A percentile compares a stretch with the other conserved stretches of the same genome.
Evolutionary conservation across 30 jellyfish, hydroid and myxozoan species (phyloP).

Genomic region (Cassiopea andromeda): DNA sequence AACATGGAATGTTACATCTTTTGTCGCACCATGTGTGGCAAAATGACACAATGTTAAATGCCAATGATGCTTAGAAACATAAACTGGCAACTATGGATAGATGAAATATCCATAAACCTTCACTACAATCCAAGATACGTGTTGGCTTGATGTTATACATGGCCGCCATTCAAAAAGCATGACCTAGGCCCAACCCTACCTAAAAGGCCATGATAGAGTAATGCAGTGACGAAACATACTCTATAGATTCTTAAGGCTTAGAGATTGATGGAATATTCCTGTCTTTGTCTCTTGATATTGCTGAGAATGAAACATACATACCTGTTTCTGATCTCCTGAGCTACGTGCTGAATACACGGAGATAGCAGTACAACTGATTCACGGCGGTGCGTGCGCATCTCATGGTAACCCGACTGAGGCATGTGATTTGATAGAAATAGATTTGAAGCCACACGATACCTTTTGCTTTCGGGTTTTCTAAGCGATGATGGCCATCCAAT

Average conservation of each 20-base stretch:
- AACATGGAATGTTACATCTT: slow-evolving; percentile 24
- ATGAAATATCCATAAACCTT: background rate
- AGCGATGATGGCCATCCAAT: no score
- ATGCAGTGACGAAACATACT: background rate
- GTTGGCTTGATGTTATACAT: slow-evolving; percentile 38
- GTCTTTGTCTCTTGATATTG: background rate
- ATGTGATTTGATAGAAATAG: no score
- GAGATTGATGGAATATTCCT: background rate
- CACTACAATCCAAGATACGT: slow-evolving; percentile 38
- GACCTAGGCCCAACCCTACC: background rate
- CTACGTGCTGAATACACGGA: background rate
- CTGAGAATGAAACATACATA: background rate
- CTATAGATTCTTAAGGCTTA: background rate
- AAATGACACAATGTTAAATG: slow-evolving; percentile 2
- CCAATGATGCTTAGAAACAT: slow-evolving; percentile 30
- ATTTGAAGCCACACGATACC: no score
- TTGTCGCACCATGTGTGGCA: slow-evolving; percentile 31
- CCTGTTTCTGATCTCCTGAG: background rate
- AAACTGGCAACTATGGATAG: slow-evolving; percentile 6
- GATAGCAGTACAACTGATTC: no score
- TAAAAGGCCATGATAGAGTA: background rate
- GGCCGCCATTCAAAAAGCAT: background rate
- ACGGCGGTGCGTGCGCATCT: no score
- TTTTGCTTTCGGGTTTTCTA: no score
- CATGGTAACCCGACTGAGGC: no score